phyloP scores from a whole-genome alignment of 2,797 vertebrate species.

The Coreius guichenoti region DNA sequence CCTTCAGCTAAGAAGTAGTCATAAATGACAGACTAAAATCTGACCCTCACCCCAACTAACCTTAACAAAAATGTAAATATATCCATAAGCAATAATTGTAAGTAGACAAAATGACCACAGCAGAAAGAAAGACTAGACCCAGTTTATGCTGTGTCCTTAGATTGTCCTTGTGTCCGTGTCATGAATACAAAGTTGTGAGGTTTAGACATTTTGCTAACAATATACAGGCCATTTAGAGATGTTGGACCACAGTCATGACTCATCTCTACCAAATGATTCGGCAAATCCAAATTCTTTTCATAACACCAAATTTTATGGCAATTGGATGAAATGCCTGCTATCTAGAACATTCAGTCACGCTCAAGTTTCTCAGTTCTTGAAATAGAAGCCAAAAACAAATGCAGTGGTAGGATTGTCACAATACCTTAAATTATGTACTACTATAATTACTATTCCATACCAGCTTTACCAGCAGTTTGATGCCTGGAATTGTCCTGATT shows the following conservation, averaged over 20 bases:
- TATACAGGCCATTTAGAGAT: neutral
- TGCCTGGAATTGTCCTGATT: neutral
- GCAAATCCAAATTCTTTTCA: neutral
- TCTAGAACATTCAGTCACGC: neutral
- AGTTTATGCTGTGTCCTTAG: neutral
- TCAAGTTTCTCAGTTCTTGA: neutral
- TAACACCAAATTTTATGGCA: neutral
- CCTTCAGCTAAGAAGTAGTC: neutral
- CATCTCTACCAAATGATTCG: neutral
- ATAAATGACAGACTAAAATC: slow-evolving; percentile 7
- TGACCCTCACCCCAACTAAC: neutral
- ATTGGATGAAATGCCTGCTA: neutral
- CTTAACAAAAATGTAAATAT: slow-evolving; percentile 10
- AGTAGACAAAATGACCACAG: neutral
- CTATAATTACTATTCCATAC: neutral
- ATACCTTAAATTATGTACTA: neutral
- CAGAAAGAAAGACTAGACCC: neutral
- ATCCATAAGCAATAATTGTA: neutral
- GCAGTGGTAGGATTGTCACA: neutral
- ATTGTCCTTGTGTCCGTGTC: neutral
- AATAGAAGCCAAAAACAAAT: neutral
- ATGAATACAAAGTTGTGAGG: neutral
- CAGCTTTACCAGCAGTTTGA: neutral
- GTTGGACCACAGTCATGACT: neutral
- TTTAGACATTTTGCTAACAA: neutral